These are phyloP conservation scores for Pseudachorutes palmiensis DNA, from an alignment of 1,140 invertebrate genomes.

Conservation along the genomic window DNA sequence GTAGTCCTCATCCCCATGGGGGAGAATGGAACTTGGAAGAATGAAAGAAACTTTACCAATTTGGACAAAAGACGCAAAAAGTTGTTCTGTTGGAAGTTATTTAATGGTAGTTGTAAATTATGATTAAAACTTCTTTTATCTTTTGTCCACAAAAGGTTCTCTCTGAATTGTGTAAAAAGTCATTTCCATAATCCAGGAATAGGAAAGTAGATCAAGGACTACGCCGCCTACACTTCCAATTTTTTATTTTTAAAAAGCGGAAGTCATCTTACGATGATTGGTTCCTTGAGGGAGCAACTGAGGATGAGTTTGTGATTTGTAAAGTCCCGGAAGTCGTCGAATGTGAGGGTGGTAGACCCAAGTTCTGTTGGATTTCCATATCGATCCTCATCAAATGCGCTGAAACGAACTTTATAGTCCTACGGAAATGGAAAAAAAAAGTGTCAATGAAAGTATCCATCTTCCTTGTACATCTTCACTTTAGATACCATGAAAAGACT, in stretches of 20 bases:
- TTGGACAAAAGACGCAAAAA: too few species aligned
- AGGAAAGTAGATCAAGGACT: too few species aligned
- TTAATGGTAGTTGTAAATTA: too few species aligned
- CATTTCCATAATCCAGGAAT: too few species aligned
- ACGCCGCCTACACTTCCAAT: neutral
- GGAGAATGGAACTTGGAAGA: too few species aligned
- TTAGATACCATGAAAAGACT: too few species aligned
- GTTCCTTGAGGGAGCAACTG: constrained; percentile 36
- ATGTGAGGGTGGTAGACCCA: constrained; percentile 29
- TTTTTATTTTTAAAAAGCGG: neutral
- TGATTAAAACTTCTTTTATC: too few species aligned
- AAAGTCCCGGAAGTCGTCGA: constrained; percentile 38
- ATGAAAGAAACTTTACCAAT: too few species aligned
- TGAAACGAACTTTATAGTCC: constrained; percentile 37
- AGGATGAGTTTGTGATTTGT: constrained; percentile 35
- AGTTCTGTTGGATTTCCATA: constrained; percentile 37
- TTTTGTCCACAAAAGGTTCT: too few species aligned
- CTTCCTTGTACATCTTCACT: neutral
- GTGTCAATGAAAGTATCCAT: neutral
- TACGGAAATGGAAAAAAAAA: constrained; percentile 14
- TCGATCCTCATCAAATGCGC: constrained; percentile 35
- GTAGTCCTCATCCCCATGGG: too few species aligned
- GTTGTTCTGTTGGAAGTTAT: too few species aligned
- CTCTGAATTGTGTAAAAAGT: too few species aligned
- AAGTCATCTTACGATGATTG: constrained; percentile 30